These are phyloP conservation scores for Alentia gelatinosa DNA, from an alignment of 2,888 invertebrate species.

Conservation along the genomic window DNA sequence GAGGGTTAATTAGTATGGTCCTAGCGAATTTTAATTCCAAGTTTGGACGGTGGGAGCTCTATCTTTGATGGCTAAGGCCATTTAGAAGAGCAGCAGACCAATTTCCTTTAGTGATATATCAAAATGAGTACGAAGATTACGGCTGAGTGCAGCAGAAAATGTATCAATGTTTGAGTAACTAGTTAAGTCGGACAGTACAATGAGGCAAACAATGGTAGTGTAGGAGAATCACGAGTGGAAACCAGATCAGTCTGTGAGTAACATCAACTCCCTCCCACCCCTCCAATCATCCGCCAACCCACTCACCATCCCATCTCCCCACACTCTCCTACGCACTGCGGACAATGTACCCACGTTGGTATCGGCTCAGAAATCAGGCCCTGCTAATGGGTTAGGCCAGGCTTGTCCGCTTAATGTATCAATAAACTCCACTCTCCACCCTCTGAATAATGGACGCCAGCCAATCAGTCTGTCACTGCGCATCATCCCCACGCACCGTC, in stretches of 20 bases:
- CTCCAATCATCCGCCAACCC: too few relatives aligned
- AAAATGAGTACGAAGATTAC: too few relatives aligned
- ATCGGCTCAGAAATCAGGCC: background rate
- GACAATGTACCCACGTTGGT: background rate
- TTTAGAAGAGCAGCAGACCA: too few relatives aligned
- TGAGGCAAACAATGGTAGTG: too few relatives aligned
- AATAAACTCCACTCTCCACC: slow-evolving; percentile 15
- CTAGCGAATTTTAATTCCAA: too few relatives aligned
- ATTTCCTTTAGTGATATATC: too few relatives aligned
- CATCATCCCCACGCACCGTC: background rate
- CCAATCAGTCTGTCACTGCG: slow-evolving; percentile 38
- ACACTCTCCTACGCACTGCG: background rate
- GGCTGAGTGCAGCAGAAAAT: too few relatives aligned
- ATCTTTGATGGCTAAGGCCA: background rate
- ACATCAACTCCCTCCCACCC: background rate
- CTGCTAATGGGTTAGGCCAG: slow-evolving; percentile 9
- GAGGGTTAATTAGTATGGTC: too few relatives aligned
- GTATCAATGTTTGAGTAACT: too few relatives aligned
- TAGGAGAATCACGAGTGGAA: background rate
- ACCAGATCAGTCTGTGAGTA: background rate
- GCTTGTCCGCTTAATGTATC: slow-evolving; percentile 36
- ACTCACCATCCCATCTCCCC: too few relatives aligned
- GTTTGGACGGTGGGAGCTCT: background rate
- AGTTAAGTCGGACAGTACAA: too few relatives aligned
- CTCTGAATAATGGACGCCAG: background rate